Percentiles rank a stretch among this genome's conserved stretches.
Conservation (phyloP, 1,140 invertebrate genomes). For the Triops cancriformis region DNA sequence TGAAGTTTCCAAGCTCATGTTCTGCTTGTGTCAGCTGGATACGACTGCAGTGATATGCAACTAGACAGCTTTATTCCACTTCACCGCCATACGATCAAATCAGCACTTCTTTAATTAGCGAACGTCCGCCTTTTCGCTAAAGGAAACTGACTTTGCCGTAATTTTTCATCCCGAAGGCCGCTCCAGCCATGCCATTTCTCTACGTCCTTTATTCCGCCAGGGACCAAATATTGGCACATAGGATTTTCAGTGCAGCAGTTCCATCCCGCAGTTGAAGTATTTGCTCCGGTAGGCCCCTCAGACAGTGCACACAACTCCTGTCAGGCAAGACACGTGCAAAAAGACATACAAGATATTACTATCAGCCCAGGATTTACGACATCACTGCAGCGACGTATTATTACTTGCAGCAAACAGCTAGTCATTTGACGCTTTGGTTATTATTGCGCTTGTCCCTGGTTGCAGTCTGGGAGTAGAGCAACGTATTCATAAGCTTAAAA, state of each 20-base stretch:
- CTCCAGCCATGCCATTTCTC: background rate
- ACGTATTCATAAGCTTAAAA: background rate
- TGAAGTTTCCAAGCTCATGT: background rate
- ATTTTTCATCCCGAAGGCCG: background rate
- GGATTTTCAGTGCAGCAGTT: background rate
- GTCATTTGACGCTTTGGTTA: background rate
- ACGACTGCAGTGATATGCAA: background rate
- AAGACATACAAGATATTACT: background rate
- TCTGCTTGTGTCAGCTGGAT: background rate
- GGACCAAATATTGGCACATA: background rate
- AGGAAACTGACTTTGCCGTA: background rate
- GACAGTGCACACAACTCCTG: background rate
- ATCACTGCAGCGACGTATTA: background rate
- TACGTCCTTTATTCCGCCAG: background rate
- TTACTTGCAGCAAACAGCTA: background rate
- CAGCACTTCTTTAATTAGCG: slow-evolving; percentile 1
- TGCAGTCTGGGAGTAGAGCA: background rate
- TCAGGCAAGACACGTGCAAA: background rate
- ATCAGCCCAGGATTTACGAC: background rate
- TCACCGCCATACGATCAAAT: background rate
- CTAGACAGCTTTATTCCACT: background rate
- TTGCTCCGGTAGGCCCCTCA: background rate
- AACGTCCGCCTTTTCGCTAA: background rate
- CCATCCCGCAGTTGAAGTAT: background rate
- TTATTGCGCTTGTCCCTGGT: background rate